Conservation (phyloP, 2,797 vertebrate species). For the Peromyscus melanophrys region DNA sequence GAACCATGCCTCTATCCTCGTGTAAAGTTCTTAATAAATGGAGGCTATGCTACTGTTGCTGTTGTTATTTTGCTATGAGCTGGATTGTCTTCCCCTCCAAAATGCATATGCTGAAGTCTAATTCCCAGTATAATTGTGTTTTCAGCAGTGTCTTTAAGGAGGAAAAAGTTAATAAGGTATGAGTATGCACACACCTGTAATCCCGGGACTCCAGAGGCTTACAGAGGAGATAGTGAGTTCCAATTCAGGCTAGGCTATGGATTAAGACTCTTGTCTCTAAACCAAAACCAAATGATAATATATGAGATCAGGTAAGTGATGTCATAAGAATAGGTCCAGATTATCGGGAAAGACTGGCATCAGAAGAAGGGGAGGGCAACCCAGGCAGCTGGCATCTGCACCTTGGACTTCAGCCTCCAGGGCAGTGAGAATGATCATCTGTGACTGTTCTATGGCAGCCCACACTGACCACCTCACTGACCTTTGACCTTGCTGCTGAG, state of each 20-base stretch:
- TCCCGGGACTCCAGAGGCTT: background rate
- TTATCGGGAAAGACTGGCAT: background rate
- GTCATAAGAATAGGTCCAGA: no score
- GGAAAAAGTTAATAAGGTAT: background rate
- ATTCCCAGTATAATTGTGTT: background rate
- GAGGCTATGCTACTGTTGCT: background rate
- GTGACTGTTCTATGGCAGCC: background rate
- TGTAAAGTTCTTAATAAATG: background rate
- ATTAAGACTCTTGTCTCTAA: background rate
- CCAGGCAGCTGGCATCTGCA: rapidly evolving
- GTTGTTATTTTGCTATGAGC: background rate
- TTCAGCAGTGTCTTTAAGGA: background rate
- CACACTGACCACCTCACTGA: background rate
- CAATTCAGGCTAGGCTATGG: background rate
- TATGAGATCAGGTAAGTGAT: background rate
- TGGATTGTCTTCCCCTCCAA: background rate
- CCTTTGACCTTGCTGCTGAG: no score
- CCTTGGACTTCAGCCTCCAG: background rate
- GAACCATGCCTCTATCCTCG: background rate
- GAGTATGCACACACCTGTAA: background rate
- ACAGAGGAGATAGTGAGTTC: background rate
- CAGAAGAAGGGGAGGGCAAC: background rate
- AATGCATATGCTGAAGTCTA: background rate
- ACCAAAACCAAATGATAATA: background rate
- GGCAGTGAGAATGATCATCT: background rate